A percentile compares a stretch with the other conserved stretches of the same genome.
phyloP scores from a whole-genome alignment of 2,888 invertebrate species.

The Silvanus unidentatus region DNA sequence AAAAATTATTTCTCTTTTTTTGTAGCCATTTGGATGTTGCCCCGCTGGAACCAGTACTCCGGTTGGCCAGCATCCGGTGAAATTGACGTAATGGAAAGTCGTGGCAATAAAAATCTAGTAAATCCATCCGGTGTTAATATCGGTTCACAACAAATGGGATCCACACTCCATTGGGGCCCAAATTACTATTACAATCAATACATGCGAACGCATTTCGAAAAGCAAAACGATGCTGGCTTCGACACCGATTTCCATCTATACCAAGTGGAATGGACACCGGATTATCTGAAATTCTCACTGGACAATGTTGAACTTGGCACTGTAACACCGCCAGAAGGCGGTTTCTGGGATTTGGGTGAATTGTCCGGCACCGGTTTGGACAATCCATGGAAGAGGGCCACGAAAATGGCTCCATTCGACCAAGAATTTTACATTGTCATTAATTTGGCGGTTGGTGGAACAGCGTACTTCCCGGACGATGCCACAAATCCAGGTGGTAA shows the following conservation, averaged over 20 bases:
- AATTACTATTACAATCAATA: conserved; percentile 51
- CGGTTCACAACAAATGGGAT: conserved; percentile 54
- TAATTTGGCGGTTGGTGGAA: conserved; percentile 53
- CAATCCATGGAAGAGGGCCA: conserved; percentile 52
- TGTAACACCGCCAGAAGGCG: conserved; percentile 50
- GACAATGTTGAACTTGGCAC: conserved; percentile 53
- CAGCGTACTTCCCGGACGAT: conserved; percentile 60
- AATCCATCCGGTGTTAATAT: conserved; percentile 35
- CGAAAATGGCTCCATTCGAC: conserved; percentile 63
- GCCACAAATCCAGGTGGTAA: conserved; percentile 53
- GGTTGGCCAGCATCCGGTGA: conserved; percentile 68
- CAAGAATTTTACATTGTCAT: conserved; percentile 61
- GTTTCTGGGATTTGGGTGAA: conserved; percentile 62
- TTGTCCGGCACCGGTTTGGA: conserved; percentile 48
- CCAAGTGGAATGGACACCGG: conserved; percentile 60
- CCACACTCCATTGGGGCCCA: conserved; percentile 65
- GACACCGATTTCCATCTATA: conserved; percentile 58
- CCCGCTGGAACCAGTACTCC: conserved; percentile 58
- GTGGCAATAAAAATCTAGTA: conserved; percentile 52
- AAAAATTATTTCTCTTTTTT: background rate
- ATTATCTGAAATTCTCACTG: conserved; percentile 48
- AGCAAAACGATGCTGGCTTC: conserved; percentile 44
- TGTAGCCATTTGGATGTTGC: conserved; percentile 66
- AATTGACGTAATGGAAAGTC: conserved; percentile 63
- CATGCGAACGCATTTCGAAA: conserved; percentile 49